Evolutionary conservation across 2,113 vertebrate species (phyloP), one percentile per base, ranked within the genome.

Genomic region (Lophotis ruficrista): DNA sequence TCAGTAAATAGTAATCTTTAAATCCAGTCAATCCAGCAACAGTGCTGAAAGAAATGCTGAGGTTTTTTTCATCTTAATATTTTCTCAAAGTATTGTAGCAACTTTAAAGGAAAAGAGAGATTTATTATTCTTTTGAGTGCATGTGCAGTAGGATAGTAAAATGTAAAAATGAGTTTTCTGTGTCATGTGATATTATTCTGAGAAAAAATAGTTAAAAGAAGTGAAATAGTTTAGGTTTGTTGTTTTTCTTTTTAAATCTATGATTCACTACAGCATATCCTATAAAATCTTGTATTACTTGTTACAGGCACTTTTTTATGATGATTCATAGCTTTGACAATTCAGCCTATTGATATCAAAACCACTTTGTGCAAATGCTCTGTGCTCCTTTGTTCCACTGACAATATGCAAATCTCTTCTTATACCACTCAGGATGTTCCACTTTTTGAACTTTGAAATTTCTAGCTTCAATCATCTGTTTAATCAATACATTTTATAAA

Each of bases 261-360:
- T 76, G 72, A 95, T 66, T 97, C 83, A 86, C 66, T n/a, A n/a
- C 27, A 14, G 77, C 83, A 85, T 24, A 10, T 85, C 66, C 95
- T 64, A 53, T 62, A 93, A 72, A 93, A 35, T 83, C 65, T 62
- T 61, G 14, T 78, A 61, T 87, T 92, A 37, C 71, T 83, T 91
- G 48, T 83, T 93, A 65, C 61, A 70, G 62, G 47, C 8, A 12
- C 72, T 85, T 83, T 87, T 82, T 92, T 41, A 45, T 78, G 50
- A 56, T 88, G 85, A 95, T 68, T 97, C 96, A 90, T 65, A 85
- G 69, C 56, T 92, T 68, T 94, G 81, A 95, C 86, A 96, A 62
- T 87, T 73, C 66, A 82, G 65, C 16, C 61, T 90, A 66, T 35
- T 96, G 94, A 93, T 93, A 97, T 57, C 94, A 93, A 95, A 95